Evolutionary conservation across 2,797 vertebrate genomes (phyloP).

Genomic region (Serranus cabrilla): DNA sequence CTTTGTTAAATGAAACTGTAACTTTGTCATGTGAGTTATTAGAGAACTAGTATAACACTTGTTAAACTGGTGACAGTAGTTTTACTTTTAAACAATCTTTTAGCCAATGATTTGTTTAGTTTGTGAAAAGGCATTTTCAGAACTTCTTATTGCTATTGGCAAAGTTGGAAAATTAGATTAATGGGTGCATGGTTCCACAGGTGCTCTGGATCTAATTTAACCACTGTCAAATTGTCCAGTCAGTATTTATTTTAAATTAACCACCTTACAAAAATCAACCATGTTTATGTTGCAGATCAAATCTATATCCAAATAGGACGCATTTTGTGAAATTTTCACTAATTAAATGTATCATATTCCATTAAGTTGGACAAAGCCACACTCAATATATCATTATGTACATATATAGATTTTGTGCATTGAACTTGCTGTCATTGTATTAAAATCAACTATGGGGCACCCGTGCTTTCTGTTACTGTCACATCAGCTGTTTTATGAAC

Average conservation of each 20-base stretch:
- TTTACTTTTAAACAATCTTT: not conserved
- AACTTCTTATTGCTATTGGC: not conserved
- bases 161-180: too few species aligned
- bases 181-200: not conserved
- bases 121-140: not conserved
- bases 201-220: not conserved
- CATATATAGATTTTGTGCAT: not conserved
- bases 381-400: not conserved
- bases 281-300: not conserved
- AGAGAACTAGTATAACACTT: too few species aligned
- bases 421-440: not conserved
- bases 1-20: too few species aligned
- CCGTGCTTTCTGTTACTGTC: not conserved
- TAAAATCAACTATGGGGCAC: not conserved
- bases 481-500: not conserved
- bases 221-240: too few species aligned
- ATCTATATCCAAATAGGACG: not conserved
- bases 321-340: not conserved
- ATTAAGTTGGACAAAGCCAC: not conserved
- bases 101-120: not conserved
- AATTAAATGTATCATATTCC: not conserved
- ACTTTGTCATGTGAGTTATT: too few species aligned
- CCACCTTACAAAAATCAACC: not conserved
- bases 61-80: too few species aligned
- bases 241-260: not conserved